Evolutionary conservation across 2,113 vertebrate genomes (phyloP), one percentile per base, ranked within the genome.

Genomic region (Megaleporinus macrocephalus): DNA sequence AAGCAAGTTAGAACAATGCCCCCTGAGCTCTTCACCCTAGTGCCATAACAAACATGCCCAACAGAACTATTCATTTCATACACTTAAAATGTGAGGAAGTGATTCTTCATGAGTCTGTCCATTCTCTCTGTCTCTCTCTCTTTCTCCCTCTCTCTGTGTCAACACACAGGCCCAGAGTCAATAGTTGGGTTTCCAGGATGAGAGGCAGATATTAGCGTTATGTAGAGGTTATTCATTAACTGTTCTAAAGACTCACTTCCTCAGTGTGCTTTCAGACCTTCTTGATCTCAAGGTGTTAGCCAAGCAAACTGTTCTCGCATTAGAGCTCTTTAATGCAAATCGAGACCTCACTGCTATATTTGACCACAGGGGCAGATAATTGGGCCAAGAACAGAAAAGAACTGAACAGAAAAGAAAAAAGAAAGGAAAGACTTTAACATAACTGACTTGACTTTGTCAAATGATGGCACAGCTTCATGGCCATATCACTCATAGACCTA

Each of bases 11-110:
- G 74, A 78, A 76, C 57, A 53, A 51, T 78, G 44, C 26, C 16
- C 22, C 18, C 53, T 20, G 22, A 36, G 20, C 33, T 82, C 41
- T 53, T 90, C 91, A 90, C 76, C 87, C 85, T 87, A 87, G 80
- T 91, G 89, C 89, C 89, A 91, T 84, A 66, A 76, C 57, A 78
- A 65, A 36, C 57, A 73, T 68, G 73, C 81, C 86, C 84, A 81
- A 84, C 81, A 87, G 87, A 87, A 87, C 81, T 87, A 63, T 87
- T 89, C 85, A 84, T 89, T 89, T 88, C 57, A 36, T 89, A 83
- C 86, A 85, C 73, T 86, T 81, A 73, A 78, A 41, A 74, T 88
- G 90, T 85, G 89, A 86, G 57, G 27, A 22, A 51, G 44, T 72
- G 66, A 73, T 47, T 73, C 44, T 26, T 78, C 47, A 76, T 76